A percentile compares a stretch with the other conserved stretches of the same genome.
Evolutionary conservation across 2,113 vertebrate species (phyloP).

Genomic region (Sorex fumeus): DNA sequence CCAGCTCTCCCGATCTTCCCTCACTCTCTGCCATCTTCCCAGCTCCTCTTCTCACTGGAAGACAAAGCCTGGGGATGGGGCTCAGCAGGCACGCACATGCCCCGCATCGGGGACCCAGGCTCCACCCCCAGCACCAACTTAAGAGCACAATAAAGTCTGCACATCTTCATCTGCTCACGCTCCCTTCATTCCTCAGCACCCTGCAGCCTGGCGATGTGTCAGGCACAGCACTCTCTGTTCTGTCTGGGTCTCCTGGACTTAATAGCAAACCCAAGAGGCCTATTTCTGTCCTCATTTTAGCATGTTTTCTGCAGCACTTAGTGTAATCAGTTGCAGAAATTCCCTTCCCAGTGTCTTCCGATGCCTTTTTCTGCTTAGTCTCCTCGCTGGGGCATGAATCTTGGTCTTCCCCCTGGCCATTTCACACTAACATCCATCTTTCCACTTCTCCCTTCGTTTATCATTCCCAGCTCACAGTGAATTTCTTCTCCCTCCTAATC

Average conservation of each 20-base stretch:
- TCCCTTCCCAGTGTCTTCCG: not conserved
- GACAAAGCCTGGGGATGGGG: not conserved
- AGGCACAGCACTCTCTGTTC: no score
- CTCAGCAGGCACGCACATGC: no score
- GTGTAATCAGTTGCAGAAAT: not conserved
- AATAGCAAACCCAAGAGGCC: not conserved
- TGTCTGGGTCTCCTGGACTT: not conserved
- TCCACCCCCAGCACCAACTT: no score
- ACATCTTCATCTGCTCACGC: not conserved
- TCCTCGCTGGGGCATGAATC: not conserved
- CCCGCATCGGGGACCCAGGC: no score
- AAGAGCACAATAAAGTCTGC: not conserved
- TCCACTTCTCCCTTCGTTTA: not conserved
- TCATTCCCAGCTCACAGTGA: not conserved
- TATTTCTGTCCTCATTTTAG: not conserved
- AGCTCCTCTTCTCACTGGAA: not conserved
- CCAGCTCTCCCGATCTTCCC: no score
- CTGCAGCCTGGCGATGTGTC: no score
- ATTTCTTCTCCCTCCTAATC: not conserved
- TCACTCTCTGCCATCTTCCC: rapidly evolving
- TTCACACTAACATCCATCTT: not conserved
- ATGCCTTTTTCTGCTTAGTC: not conserved
- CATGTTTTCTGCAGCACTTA: not conserved
- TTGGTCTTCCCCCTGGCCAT: not conserved
- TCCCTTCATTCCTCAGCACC: not conserved